Base-by-base conservation (phyloP, 2,113 vertebrate species). In the Bubo blakistoni region DNA sequence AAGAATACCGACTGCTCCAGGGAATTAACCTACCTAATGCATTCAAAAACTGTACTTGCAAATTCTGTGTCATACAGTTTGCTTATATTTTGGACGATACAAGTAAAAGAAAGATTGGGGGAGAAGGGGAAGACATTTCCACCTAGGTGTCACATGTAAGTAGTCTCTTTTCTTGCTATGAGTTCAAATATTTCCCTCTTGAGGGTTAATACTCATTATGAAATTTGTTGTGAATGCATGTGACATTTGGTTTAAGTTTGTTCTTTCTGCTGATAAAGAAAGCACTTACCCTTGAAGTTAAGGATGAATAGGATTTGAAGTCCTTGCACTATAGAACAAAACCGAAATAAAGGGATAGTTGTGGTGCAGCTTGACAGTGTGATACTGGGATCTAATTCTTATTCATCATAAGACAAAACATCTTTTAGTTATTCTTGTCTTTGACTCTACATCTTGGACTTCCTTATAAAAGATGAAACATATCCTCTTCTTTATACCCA, bases 381-480 rank as follows among this genome's bases (percentile, higher is more conserved):
- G 89, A 90, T 96, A 79, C 65, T 30, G 0, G 32, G 49, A 91
- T 94, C 93, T 96, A 92, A 95, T 96, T 89, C 96, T 95, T 92
- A 95, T 94, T 97, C 95, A 93, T 88, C 86, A 10, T 74, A 82
- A 97, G 92, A 95, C 81, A 90, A 93, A 92, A 83, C 74, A 76
- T 72, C 83, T 94, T 96, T 96, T 85, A 95, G 90, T 82, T 94
- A 82, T 87, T 80, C 81, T 87, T 91, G 66, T 92, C 89, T 96
- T 94, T 96, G 92, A 96, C 90, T 95, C 81, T 89, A 79, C 86
- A 70, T 93, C 87, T 95, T 95, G 97, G 94, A 94, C 89, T 96
- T 92, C 61, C 76, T 92, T 85, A 93, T 88, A 95, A 95, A 92
- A 96, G 90, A 96, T 92, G 49, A 96, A 97, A 94, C n/a, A 65